Evolutionary conservation across 1,140 invertebrate genomes (phyloP).

Genomic region (Leptopilina clavipes): DNA sequence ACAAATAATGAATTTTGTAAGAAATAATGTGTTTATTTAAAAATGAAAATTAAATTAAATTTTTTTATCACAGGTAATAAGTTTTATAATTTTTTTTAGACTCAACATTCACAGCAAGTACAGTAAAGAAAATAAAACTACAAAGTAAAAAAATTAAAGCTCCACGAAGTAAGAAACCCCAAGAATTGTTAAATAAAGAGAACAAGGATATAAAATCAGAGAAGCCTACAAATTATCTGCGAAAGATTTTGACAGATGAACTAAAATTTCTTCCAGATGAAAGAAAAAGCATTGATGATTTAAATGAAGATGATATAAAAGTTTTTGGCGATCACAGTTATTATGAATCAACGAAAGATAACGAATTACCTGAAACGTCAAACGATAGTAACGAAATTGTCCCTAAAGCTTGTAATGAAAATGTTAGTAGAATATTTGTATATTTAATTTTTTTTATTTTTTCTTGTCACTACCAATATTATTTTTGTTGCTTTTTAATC

Average conservation of each 20-base stretch:
- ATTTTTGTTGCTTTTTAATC: no score
- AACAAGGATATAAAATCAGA: conserved; percentile 66
- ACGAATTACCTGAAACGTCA: conserved; percentile 46
- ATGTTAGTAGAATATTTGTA: conserved; percentile 55
- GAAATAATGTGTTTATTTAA: conserved; percentile 43
- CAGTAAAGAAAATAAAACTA: conserved; percentile 62
- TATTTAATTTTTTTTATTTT: no score
- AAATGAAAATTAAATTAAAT: background rate
- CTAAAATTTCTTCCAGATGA: conserved; percentile 62
- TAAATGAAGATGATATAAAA: conserved; percentile 50
- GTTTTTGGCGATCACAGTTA: conserved; percentile 71
- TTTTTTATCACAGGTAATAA: no score
- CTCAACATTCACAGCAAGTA: conserved; percentile 60
- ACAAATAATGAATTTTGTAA: conserved; percentile 64
- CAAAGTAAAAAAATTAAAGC: conserved; percentile 60
- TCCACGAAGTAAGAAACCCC: conserved; percentile 62
- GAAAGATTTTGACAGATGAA: conserved; percentile 67
- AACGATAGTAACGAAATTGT: conserved; percentile 56
- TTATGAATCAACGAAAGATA: conserved; percentile 64
- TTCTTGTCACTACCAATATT: no score
- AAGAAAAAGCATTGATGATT: conserved; percentile 35
- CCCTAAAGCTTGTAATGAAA: conserved; percentile 61
- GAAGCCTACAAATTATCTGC: conserved; percentile 68
- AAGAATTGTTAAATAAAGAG: conserved; percentile 69
- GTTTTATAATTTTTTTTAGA: conserved; percentile 53